Conservation (phyloP, 2,888 invertebrate species). For the Tipula vernalis region DNA sequence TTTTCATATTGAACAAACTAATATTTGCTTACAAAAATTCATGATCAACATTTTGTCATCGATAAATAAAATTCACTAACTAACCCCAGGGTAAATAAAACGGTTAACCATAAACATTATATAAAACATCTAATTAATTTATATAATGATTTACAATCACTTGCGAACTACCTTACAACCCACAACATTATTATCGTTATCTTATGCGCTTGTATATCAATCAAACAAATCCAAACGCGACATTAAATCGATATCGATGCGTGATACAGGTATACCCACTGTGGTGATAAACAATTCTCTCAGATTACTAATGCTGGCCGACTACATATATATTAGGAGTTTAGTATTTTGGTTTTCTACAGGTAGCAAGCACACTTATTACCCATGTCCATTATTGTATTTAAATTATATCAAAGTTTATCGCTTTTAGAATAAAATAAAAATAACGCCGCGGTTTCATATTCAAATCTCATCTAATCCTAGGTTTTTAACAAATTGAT, state of each 20-base stretch:
- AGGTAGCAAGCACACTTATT: too few relatives aligned
- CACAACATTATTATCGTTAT: neutral
- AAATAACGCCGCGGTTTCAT: neutral
- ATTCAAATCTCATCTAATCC: neutral
- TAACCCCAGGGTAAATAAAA: neutral
- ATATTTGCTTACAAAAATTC: neutral
- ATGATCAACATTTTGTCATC: neutral
- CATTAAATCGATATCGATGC: neutral
- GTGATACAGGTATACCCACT: neutral
- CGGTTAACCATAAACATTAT: neutral
- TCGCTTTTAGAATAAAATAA: neutral
- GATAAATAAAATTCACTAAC: neutral
- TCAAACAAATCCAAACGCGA: neutral
- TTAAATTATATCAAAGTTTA: neutral
- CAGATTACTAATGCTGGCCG: neutral
- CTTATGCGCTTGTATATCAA: neutral
- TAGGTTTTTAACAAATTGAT: neutral
- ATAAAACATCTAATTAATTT: neutral
- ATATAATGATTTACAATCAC: neutral
- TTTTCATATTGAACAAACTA: neutral
- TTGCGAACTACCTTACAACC: neutral
- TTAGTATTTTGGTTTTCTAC: neutral
- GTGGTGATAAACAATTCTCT: neutral
- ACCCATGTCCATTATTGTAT: neutral
- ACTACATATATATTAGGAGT: neutral